Evolutionary conservation across 2,113 vertebrate species (phyloP).

Genomic region (Megaceryle torquata): DNA sequence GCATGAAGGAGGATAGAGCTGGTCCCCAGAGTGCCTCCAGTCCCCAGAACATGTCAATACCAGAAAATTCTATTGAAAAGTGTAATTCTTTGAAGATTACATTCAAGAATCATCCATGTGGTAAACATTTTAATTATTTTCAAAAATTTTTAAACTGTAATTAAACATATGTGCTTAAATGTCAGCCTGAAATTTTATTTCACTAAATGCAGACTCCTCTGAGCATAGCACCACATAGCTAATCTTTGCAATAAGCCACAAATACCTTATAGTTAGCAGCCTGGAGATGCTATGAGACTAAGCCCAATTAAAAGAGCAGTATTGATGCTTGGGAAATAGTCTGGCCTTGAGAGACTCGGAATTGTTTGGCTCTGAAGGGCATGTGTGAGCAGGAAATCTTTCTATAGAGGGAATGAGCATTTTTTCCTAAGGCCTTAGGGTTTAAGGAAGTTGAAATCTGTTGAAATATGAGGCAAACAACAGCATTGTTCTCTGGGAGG

Average conservation of each 20-base stretch:
- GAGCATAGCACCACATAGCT: neutral
- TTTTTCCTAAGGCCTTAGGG: neutral
- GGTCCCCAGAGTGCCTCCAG: neutral
- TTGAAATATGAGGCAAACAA: neutral
- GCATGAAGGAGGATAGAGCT: neutral
- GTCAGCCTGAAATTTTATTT: neutral
- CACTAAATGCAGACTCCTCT: neutral
- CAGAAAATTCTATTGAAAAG: neutral
- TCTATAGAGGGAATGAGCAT: neutral
- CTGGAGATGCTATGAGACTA: neutral
- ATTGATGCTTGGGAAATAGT: neutral
- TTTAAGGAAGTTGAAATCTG: neutral
- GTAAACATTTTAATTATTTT: conserved; percentile 14
- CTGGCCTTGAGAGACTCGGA: neutral
- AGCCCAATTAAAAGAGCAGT: fast-evolving
- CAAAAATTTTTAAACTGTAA: neutral
- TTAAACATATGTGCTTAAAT: neutral
- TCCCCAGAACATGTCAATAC: neutral
- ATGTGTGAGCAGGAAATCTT: neutral
- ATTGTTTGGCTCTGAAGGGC: neutral
- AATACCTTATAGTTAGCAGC: neutral
- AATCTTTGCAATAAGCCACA: neutral
- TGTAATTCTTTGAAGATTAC: neutral
- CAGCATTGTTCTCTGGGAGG: neutral
- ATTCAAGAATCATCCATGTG: neutral